Evolutionary conservation across 2,888 invertebrate genomes (phyloP), one percentile per base, ranked within the genome.

Genomic region (Protonemura montana): DNA sequence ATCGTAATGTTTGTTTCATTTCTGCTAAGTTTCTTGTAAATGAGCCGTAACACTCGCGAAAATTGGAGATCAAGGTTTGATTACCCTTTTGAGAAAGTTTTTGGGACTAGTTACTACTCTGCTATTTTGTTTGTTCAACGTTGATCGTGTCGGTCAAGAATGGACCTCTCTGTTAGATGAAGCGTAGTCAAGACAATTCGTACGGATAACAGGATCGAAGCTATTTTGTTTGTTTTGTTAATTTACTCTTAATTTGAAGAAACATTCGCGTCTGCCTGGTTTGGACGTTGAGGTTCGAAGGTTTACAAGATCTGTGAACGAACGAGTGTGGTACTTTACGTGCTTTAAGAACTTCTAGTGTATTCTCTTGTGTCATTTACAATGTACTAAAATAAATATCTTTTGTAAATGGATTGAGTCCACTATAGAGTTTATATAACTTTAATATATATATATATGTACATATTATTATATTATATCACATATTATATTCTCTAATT

Each of bases 321-420:
- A 35, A 35, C 35, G 35, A 35, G 35, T 10, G 10, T 35, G 35
- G 35, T 35, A 35, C 10, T 35, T 35, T 6, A 3, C 5, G 35
- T 35, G 21, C 59, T 59, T 16, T 59, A 59, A 59, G 21, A 59
- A 59, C 13, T 21, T 59, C 59, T 59, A 59, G 59, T 59, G 59
- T 59, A 59, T 59, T 59, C 59, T 59, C 6, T 59, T 21, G 59
- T 59, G 59, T 59, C 59, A 59, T 59, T 59, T 59, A 59, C 59
- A 59, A 59, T 59, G 16, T 59, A 59, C 59, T 59, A 59, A 59
- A 59, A n/a, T n/a, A n/a, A n/a, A 59, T 59, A 59, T 59, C 59
- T 59, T 59, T 59, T 59, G 59, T 59, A 59, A 59, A 59, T 59
- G 59, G 59, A 59, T 10, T 35, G 21, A 59, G 59, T 59, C 16